Conservation (phyloP, 2,797 vertebrate genomes). For the Halcyon smyrnensis region DNA sequence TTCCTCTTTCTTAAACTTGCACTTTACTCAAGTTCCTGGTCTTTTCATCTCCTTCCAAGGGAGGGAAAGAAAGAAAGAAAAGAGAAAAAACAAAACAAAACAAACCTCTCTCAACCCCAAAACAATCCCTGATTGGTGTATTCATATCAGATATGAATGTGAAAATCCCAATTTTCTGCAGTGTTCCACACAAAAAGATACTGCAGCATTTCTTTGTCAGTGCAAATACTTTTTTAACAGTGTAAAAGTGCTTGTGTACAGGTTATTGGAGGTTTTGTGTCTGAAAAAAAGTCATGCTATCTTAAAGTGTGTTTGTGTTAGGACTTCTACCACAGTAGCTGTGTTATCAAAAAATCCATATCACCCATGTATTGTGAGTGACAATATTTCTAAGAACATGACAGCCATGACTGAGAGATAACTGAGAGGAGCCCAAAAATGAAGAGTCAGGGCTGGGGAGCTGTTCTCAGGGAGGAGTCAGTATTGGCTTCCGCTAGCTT, state of each 20-base stretch:
- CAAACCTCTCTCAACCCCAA: background rate
- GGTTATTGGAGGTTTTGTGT: background rate
- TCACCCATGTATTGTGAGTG: background rate
- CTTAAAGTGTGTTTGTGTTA: background rate
- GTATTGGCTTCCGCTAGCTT: background rate
- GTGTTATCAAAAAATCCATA: background rate
- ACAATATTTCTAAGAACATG: background rate
- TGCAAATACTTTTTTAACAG: background rate
- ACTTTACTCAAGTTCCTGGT: background rate
- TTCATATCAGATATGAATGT: background rate
- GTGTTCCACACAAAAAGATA: background rate
- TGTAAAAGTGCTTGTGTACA: background rate
- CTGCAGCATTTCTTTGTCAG: background rate
- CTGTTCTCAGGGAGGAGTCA: accelerated
- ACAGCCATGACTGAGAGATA: background rate
- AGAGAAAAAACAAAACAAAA: background rate
- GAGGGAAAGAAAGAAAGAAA: too few relatives aligned
- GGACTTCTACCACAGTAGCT: background rate
- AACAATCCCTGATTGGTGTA: background rate
- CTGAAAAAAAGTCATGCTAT: accelerated
- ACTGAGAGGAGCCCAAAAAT: background rate
- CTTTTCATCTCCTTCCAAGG: constrained; percentile 48
- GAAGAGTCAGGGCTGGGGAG: background rate
- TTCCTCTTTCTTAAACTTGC: constrained; percentile 1
- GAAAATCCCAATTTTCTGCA: background rate